Evolutionary conservation across 1,140 invertebrate species (phyloP), one percentile per base, ranked within the genome.

Genomic region (Drosophila erecta): DNA sequence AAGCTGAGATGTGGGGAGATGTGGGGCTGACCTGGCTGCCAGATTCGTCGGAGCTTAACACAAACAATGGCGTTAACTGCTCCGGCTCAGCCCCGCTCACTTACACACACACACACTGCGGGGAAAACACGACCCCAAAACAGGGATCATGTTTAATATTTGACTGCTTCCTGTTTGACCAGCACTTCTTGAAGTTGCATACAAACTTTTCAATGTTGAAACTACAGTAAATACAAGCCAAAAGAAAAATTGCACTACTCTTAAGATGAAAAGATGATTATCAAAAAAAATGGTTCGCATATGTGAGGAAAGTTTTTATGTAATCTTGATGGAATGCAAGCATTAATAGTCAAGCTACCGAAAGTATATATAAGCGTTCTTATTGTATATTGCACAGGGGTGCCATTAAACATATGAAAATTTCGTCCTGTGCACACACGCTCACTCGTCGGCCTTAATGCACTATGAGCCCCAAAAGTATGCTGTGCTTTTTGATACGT

Each of bases 51-150:
- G 67, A 64, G 72, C 81, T 59, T 46, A 74, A 73, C 54, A 78
- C 81, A 85, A 85, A 81, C 81, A 86, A 86, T 78, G 58, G 64
- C 74, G 81, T 86, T 78, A 86, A 86, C 74, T 78, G 60, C 60
- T 65, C 35, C 56, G 50, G 22, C 51, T 64, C 41, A 46, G 30
- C 57, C 58, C 43, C 76, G 57, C 59, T 40, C 56, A 40, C 20
- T 62, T 35, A 61, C 43, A 47, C 40, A 46, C 22, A 44, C 55
- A 44, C 20, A 46, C 56, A 61, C 41, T 35, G 24, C 7, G 2
- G n/a, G 37, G 10, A 57, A 47, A 15, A 46, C 8, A 5, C 8
- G 10, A 0, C 8, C 12, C 5, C 14, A n/a, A 20, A n/a, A 8
- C 6, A 7, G 2, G 22, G 22, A 38, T 38, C 15, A 54, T 3